These are phyloP conservation scores for Sinocyclocheilus grahami DNA, from an alignment of 2,113 vertebrate species.

Conservation along the genomic window DNA sequence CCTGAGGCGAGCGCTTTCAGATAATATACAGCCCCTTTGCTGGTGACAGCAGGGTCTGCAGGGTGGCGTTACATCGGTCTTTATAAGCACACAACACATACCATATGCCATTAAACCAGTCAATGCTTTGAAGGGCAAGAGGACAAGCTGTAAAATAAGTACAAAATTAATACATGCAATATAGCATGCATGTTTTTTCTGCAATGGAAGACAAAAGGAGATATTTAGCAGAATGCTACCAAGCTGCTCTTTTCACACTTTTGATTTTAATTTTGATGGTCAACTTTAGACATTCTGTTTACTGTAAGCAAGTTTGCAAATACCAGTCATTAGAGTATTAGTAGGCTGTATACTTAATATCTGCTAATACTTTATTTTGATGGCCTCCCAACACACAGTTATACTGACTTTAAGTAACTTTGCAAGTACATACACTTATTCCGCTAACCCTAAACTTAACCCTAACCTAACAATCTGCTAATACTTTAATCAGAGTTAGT, in stretches of 20 bases:
- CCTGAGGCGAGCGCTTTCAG: neutral
- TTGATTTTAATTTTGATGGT: too few species aligned
- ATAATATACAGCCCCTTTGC: neutral
- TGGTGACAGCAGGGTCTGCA: neutral
- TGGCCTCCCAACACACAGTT: too few species aligned
- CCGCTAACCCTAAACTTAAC: neutral
- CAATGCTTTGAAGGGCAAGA: neutral
- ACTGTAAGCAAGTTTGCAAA: neutral
- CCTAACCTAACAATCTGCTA: neutral
- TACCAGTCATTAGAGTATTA: too few species aligned
- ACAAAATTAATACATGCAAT: neutral
- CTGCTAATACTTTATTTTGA: neutral
- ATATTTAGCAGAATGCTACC: neutral
- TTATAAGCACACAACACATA: neutral
- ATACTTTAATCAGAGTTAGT: neutral
- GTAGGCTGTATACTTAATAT: neutral
- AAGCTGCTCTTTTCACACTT: neutral
- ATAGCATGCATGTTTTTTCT: neutral
- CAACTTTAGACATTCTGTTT: neutral
- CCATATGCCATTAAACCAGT: neutral
- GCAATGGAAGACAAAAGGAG: neutral
- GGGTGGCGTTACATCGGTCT: neutral
- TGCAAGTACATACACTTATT: neutral
- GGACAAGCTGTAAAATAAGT: neutral
- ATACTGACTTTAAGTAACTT: too few species aligned